Evolutionary conservation across 1,140 invertebrate genomes (phyloP).

Genomic region (Homalodisca vitripennis): DNA sequence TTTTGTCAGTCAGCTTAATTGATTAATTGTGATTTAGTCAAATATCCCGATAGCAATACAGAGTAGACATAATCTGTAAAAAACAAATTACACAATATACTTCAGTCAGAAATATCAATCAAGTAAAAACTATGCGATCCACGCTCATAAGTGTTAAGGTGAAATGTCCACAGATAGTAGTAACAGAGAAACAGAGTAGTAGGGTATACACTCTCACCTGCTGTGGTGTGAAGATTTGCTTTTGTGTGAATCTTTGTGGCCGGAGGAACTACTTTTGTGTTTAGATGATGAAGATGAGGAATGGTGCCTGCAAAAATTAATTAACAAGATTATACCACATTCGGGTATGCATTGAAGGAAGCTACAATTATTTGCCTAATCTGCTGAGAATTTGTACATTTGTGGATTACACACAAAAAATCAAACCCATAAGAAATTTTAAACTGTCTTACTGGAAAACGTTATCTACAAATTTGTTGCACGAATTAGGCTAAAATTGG

Average conservation of each 20-base stretch:
- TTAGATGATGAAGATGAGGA: constrained; percentile 38
- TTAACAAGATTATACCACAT: constrained; percentile 18
- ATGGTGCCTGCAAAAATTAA: constrained; percentile 39
- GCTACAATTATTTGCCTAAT: background rate
- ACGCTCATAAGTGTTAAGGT: background rate
- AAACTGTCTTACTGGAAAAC: background rate
- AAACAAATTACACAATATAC: background rate
- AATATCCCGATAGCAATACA: constrained; percentile 8
- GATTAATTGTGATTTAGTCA: constrained; percentile 16
- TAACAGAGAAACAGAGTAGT: too few relatives aligned
- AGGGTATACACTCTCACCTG: too few relatives aligned
- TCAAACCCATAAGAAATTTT: background rate
- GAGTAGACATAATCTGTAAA: background rate
- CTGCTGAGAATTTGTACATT: constrained; percentile 39
- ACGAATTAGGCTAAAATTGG: too few relatives aligned
- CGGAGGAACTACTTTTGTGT: constrained; percentile 41
- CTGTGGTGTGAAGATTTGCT: constrained; percentile 34
- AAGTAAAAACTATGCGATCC: background rate
- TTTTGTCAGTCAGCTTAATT: too few relatives aligned
- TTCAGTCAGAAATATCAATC: too few relatives aligned
- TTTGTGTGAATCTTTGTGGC: constrained; percentile 35
- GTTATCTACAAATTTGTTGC: background rate
- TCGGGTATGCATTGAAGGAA: constrained; percentile 6
- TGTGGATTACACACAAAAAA: constrained; percentile 44
- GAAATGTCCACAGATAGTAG: background rate